These are phyloP conservation scores for Scytalopus superciliaris DNA, from an alignment of 2,113 vertebrate genomes.

Conservation along the genomic window DNA sequence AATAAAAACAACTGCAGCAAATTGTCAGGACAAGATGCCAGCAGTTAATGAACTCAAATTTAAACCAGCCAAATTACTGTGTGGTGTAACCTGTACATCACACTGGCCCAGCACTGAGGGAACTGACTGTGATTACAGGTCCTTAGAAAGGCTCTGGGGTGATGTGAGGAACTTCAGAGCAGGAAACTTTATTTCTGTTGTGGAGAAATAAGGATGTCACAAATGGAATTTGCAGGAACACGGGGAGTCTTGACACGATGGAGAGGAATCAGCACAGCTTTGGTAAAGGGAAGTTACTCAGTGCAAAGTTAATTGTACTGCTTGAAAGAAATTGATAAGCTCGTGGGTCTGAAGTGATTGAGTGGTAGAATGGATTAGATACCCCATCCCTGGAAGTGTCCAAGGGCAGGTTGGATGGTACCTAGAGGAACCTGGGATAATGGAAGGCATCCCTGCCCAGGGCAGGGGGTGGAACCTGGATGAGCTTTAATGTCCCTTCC, in stretches of 20 bases:
- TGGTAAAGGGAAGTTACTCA: not conserved
- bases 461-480: rapidly evolving
- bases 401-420: not conserved
- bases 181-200: not conserved
- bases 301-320: not conserved
- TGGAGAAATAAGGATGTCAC: not conserved
- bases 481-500: not conserved
- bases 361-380: not conserved
- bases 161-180: not conserved
- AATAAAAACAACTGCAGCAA: not conserved
- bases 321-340: not conserved
- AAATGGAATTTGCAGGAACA: not conserved
- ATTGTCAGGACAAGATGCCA: not conserved
- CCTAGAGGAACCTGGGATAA: not conserved
- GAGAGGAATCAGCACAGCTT: not conserved
- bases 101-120: not conserved
- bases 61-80: not conserved
- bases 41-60: not conserved
- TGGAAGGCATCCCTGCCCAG: not conserved
- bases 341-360: not conserved
- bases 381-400: not conserved
- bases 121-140: not conserved
- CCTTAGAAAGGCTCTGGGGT: not conserved
- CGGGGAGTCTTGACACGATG: not conserved
- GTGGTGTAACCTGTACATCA: not conserved